Conservation (phyloP, 1,140 invertebrate genomes). For the Phthorimaea operculella region DNA sequence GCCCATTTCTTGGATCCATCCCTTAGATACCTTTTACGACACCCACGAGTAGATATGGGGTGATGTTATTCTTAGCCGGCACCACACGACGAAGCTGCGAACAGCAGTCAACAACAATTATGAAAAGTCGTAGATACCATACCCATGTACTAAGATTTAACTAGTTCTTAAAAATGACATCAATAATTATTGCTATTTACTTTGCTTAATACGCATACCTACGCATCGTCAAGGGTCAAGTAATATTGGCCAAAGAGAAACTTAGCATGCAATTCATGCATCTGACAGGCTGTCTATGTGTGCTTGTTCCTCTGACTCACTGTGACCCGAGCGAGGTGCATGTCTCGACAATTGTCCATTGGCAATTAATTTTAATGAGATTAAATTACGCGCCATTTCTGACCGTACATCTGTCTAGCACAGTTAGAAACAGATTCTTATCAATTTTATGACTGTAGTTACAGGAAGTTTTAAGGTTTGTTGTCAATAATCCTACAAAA, state of each 20-base stretch:
- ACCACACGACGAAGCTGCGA: too few relatives aligned
- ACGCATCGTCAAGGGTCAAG: conserved; percentile 14
- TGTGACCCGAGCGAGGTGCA: conserved; percentile 39
- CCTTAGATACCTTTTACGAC: too few relatives aligned
- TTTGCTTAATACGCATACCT: conserved; percentile 12
- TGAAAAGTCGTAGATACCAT: too few relatives aligned
- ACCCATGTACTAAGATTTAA: too few relatives aligned
- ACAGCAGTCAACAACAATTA: too few relatives aligned
- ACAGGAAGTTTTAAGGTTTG: not conserved
- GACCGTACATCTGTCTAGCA: conserved; percentile 38
- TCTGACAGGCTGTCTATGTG: conserved; percentile 14
- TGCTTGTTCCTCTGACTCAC: conserved; percentile 31
- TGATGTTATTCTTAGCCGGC: too few relatives aligned
- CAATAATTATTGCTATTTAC: too few relatives aligned
- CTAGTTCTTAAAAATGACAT: too few relatives aligned
- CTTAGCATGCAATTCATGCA: conserved; percentile 37
- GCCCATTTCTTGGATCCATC: too few relatives aligned
- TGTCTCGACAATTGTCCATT: conserved; percentile 52
- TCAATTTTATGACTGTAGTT: conserved; percentile 21
- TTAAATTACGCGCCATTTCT: conserved; percentile 57
- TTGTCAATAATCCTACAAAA: not conserved
- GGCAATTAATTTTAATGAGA: conserved; percentile 62
- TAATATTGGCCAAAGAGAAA: conserved; percentile 27
- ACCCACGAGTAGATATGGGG: too few relatives aligned
- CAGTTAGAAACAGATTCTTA: conserved; percentile 44